Conservation (phyloP, 2,113 vertebrate genomes). For the Colinus virginianus region DNA sequence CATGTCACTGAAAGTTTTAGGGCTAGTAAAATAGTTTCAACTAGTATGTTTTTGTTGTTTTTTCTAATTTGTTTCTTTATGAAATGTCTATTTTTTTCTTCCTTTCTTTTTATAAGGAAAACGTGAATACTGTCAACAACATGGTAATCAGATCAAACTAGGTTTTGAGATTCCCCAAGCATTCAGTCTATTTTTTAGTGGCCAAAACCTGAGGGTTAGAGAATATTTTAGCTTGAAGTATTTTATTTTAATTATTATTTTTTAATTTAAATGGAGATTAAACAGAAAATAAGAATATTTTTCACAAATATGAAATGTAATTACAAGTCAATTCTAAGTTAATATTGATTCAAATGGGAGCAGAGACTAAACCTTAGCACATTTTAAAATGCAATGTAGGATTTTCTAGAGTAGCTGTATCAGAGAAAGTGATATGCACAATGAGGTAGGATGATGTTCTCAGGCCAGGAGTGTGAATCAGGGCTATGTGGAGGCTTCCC, state of each 20-base stretch:
- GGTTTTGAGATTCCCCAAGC: not conserved
- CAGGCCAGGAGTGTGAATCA: accelerated
- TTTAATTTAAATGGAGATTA: not conserved
- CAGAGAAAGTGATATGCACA: not conserved
- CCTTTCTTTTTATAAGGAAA: not conserved
- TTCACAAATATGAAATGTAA: not conserved
- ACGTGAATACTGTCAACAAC: not conserved
- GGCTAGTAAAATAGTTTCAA: not conserved
- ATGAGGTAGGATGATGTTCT: not conserved
- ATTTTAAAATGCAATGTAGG: not conserved
- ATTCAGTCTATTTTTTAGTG: accelerated
- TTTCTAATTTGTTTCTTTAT: not conserved
- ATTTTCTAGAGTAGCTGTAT: not conserved
- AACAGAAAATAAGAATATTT: not conserved
- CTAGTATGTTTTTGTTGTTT: not conserved
- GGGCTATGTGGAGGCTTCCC: accelerated
- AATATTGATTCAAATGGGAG: not conserved
- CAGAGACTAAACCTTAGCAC: not conserved
- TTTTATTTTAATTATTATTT: not conserved
- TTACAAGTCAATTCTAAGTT: not conserved
- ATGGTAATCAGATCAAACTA: not conserved
- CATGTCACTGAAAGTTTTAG: not conserved
- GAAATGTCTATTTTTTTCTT: not conserved
- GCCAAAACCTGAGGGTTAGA: not conserved
- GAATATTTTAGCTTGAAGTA: not conserved